Base-by-base conservation (phyloP, 2,888 invertebrate species). In the Hyles lineata region DNA sequence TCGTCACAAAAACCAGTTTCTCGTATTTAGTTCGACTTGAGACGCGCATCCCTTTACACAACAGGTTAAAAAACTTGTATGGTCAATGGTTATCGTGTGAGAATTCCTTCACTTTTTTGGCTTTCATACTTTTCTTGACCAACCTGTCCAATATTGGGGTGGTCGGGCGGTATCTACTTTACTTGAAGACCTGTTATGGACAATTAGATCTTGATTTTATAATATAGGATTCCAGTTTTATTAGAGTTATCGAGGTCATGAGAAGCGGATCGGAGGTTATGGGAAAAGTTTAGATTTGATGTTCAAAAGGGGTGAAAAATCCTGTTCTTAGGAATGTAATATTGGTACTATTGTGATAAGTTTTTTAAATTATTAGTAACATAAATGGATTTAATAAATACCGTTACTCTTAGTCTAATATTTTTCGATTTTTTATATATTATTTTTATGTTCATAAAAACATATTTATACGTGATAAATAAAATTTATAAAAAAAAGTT, bases 21-120 rank as follows among this genome's bases (percentile, higher is more conserved):
- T 79, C 73, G 78, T 83, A 85, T 87, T 83, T 82, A 82, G 79
- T 83, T 79, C 80, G 76, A 80, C 81, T 82, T 73, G 77, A 79
- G 76, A 81, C 76, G 75, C 76, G 76, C 81, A 84, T 83, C 80
- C 82, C 74, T 83, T 77, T 75, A 75, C 75, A 71, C 80, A 83
- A 89, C 90, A 89, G 87, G 90, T 91, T 90, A 60, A 84, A 84
- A 87, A 82, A 69, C 69, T n/a, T 6, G 50, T 59, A 58, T 23
- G n/a, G 21, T 59, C 43, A 23, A 17, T 73, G 72, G 72, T 75
- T 76, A 76, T 73, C 72, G 76, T 85, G 84, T 89, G 90, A 83
- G 90, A 90, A 88, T 83, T 82, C 73, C 72, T 72, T 79, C 76
- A 75, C 82, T 85, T 81, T 82, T 81, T 69, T 76, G 69, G 75